Evolutionary conservation across 2,113 vertebrate genomes (phyloP).

Genomic region (Zootoca vivipara): DNA sequence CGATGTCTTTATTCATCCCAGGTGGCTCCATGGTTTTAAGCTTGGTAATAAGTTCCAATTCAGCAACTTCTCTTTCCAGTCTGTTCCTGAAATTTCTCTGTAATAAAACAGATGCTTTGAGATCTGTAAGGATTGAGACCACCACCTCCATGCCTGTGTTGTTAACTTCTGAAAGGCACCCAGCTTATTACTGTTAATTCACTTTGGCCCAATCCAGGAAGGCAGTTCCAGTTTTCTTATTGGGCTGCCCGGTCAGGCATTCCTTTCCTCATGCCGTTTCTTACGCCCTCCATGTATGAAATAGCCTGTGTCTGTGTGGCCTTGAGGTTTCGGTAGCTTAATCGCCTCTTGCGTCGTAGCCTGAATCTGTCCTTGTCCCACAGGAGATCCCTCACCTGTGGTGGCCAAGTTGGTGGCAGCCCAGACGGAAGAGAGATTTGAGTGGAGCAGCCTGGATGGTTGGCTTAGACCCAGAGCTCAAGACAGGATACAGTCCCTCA

Average conservation of each 20-base stretch:
- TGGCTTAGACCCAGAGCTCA: neutral
- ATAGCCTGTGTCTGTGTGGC: neutral
- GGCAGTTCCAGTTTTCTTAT: too few species aligned
- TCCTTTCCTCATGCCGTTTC: neutral
- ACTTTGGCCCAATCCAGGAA: too few species aligned
- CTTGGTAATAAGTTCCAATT: too few species aligned
- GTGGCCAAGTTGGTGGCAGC: neutral
- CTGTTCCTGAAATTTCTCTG: too few species aligned
- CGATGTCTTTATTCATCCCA: too few species aligned
- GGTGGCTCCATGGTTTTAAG: too few species aligned
- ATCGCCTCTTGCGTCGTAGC: neutral
- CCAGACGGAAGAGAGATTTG: neutral
- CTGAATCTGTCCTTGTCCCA: neutral
- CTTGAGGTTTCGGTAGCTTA: neutral
- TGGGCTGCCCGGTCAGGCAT: neutral
- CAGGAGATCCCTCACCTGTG: neutral
- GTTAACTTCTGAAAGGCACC: too few species aligned
- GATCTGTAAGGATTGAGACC: too few species aligned
- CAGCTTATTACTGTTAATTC: too few species aligned
- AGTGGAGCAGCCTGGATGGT: neutral
- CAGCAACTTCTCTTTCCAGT: too few species aligned
- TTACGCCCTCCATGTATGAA: neutral
- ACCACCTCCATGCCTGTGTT: too few species aligned
- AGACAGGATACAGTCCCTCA: neutral
- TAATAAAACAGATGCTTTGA: too few species aligned